These are phyloP conservation scores for Melanostoma scalare DNA, from an alignment of 2,888 invertebrate species.

Conservation along the genomic window DNA sequence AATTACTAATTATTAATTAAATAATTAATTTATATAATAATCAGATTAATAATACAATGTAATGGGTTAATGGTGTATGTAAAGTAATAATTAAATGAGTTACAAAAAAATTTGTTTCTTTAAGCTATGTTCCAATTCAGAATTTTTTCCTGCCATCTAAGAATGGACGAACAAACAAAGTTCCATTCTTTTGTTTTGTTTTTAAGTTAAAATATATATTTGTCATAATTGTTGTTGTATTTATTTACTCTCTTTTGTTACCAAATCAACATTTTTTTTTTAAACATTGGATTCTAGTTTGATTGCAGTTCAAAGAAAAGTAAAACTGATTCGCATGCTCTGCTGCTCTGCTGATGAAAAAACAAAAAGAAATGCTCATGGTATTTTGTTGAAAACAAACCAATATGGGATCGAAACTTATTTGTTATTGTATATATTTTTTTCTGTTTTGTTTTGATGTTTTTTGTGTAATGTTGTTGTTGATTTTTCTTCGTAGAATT, in stretches of 20 bases:
- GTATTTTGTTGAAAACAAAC: constrained; percentile 31
- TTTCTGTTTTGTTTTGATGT: constrained; percentile 34
- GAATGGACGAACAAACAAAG: constrained; percentile 23
- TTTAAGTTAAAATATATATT: constrained; percentile 47
- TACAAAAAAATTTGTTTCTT: constrained; percentile 50
- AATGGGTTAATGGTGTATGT: constrained; percentile 60
- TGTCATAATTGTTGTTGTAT: constrained; percentile 30
- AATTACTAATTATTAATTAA: constrained; percentile 70
- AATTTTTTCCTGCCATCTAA: constrained; percentile 35
- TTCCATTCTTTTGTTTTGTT: constrained; percentile 15
- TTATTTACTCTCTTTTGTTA: constrained; percentile 12
- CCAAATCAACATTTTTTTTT: constrained; percentile 31
- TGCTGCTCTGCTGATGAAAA: constrained; percentile 12
- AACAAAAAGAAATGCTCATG: constrained; percentile 9
- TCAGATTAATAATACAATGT: constrained; percentile 70
- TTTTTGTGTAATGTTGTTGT: constrained; percentile 44
- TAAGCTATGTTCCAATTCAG: constrained; percentile 52
- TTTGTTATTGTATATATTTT: constrained; percentile 38
- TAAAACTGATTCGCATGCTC: too few species aligned
- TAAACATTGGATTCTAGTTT: constrained; percentile 30
- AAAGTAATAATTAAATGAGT: constrained; percentile 56
- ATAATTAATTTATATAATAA: constrained; percentile 70
- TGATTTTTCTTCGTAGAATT: constrained; percentile 21
- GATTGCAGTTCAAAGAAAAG: background rate
- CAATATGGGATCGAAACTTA: constrained; percentile 46